Percentiles rank a stretch among this genome's conserved stretches.
phyloP scores from a whole-genome alignment of 2,113 vertebrate genomes.

The Sapajus apella region DNA sequence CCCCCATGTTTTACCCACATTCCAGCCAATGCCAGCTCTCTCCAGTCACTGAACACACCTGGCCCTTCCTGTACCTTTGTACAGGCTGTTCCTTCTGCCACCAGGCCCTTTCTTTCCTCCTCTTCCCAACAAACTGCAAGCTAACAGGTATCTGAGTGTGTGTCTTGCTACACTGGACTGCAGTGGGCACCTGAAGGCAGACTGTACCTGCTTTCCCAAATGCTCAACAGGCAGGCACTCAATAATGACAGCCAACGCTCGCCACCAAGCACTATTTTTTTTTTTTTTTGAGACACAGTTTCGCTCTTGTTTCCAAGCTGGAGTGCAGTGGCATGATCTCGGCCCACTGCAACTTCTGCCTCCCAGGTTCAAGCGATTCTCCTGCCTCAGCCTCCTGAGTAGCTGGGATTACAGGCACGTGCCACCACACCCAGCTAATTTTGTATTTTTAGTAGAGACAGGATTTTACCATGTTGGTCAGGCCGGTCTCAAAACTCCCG shows the following conservation, averaged over 20 bases:
- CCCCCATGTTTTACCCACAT: not conserved
- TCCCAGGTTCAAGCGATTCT: too few relatives aligned
- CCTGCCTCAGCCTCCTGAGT: too few relatives aligned
- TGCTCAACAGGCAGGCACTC: not conserved
- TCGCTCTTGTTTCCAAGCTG: too few relatives aligned
- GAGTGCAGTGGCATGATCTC: too few relatives aligned
- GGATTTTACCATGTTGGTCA: too few relatives aligned
- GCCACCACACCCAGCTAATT: too few relatives aligned
- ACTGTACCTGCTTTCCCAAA: not conserved
- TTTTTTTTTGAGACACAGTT: too few relatives aligned
- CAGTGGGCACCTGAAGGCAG: not conserved
- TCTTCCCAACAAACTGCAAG: not conserved
- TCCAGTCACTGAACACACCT: not conserved
- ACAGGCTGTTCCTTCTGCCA: not conserved
- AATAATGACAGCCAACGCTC: not conserved
- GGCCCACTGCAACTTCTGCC: too few relatives aligned
- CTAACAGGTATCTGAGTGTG: not conserved
- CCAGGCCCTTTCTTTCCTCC: not conserved
- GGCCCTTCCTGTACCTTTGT: not conserved
- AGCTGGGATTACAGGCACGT: too few relatives aligned
- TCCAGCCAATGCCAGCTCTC: not conserved
- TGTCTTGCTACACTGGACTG: not conserved
- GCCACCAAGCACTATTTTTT: too few relatives aligned
- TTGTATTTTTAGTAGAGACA: too few relatives aligned
- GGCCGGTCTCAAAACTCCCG: too few relatives aligned